These are phyloP conservation scores for Lumbricus terrestris DNA, from an alignment of 2,888 invertebrate genomes.

Conservation along the genomic window DNA sequence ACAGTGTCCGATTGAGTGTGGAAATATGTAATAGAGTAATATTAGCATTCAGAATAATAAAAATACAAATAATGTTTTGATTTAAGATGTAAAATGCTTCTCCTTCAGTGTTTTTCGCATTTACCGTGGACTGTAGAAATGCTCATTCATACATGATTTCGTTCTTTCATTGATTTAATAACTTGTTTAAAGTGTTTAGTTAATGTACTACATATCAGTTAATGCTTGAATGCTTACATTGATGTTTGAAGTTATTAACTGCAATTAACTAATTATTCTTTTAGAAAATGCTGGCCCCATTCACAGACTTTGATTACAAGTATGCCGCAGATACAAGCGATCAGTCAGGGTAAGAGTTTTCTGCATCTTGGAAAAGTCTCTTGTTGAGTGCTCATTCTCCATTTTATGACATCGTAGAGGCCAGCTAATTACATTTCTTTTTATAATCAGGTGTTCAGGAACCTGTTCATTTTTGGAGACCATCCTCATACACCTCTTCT, in stretches of 20 bases:
- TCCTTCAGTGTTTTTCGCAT: neutral
- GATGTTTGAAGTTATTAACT: neutral
- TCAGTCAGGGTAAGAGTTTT: neutral
- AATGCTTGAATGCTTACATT: neutral
- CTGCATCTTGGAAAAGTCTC: neutral
- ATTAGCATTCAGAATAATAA: no score
- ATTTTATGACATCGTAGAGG: neutral
- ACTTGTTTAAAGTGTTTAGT: neutral
- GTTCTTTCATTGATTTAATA: no score
- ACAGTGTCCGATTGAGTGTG: neutral
- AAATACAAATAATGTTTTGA: neutral
- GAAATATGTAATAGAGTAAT: neutral
- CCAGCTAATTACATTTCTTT: no score
- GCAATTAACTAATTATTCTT: neutral
- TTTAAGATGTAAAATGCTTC: neutral
- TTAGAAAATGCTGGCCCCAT: slow-evolving; percentile 83
- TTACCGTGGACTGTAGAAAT: neutral
- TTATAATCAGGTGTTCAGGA: no score
- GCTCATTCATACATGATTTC: no score
- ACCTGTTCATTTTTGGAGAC: no score
- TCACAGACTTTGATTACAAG: slow-evolving; percentile 83
- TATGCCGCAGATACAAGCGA: slow-evolving; percentile 43
- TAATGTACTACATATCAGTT: neutral
- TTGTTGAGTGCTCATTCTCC: neutral
- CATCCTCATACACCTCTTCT: no score